Conservation (phyloP, 2,797 vertebrate species). For the Sebastes reedi region DNA sequence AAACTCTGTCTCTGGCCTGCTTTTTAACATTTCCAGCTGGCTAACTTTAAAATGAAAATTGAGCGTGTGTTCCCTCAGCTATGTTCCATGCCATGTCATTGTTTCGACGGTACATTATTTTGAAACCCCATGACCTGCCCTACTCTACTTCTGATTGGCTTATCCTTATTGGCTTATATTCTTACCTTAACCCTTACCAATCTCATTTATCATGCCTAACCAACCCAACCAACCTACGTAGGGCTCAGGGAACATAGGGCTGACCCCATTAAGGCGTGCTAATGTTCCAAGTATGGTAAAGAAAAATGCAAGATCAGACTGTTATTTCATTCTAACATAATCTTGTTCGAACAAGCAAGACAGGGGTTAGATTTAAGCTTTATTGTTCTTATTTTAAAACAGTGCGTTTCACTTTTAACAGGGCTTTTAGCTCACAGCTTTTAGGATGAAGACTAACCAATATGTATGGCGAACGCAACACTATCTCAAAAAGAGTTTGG, state of each 20-base stretch:
- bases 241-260: too few species aligned
- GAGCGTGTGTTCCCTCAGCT: too few species aligned
- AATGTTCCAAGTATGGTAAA: background rate
- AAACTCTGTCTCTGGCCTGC: background rate
- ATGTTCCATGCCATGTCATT: too few species aligned
- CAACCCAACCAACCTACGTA: too few species aligned
- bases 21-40: background rate
- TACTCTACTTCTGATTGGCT: too few species aligned
- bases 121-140: too few species aligned
- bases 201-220: too few species aligned
- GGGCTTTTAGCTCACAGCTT: background rate
- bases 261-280: too few species aligned
- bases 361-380: background rate
- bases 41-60: background rate
- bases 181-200: too few species aligned
- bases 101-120: too few species aligned
- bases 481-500: background rate
- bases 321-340: background rate
- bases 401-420: background rate
- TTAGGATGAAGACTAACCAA: background rate
- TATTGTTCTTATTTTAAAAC: background rate
- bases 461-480: background rate
- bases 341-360: background rate
- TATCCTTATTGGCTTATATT: too few species aligned
- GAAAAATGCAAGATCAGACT: background rate